A percentile compares a stretch with the other conserved stretches of the same genome.
phyloP scores from a whole-genome alignment of 2,888 invertebrate genomes.

The Agapetus fuscipes region DNA sequence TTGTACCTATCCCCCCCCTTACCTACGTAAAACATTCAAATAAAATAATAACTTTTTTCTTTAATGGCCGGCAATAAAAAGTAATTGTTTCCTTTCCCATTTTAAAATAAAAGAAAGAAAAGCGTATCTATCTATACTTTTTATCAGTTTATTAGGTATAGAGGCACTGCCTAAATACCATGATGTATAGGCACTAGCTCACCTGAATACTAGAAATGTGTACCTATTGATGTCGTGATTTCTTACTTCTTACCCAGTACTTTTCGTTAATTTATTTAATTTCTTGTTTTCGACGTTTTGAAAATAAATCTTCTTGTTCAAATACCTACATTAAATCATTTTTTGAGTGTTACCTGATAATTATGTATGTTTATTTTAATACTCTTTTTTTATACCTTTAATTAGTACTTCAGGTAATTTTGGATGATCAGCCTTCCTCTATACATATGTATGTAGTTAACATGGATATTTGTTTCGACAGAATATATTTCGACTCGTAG shows the following conservation, averaged over 20 bases:
- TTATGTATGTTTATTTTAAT: conserved; percentile 2
- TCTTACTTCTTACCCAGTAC: too few species aligned
- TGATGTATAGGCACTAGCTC: too few species aligned
- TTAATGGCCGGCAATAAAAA: conserved; percentile 18
- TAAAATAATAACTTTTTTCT: conserved; percentile 19
- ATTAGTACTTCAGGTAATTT: too few species aligned
- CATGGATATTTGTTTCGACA: too few species aligned
- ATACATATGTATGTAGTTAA: too few species aligned
- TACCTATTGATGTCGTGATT: too few species aligned
- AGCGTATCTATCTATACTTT: conserved; percentile 10
- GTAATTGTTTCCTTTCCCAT: conserved; percentile 18
- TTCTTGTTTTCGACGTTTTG: conserved; percentile 6
- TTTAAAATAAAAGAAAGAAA: conserved; percentile 16
- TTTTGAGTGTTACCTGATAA: conserved; percentile 2
- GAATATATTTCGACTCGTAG: too few species aligned
- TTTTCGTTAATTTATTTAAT: conserved; percentile 9
- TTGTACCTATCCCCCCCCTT: conserved; percentile 7
- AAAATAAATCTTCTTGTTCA: conserved; percentile 2
- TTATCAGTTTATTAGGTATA: conserved; percentile 6
- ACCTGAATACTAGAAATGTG: too few species aligned
- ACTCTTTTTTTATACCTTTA: too few species aligned
- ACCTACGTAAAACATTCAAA: conserved; percentile 19
- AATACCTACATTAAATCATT: conserved; percentile 3
- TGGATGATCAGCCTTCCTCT: too few species aligned
- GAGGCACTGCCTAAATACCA: too few species aligned